Evolutionary conservation across 2,797 vertebrate genomes (phyloP), one percentile per base, ranked within the genome.

Genomic region (Clarias platycephalus): DNA sequence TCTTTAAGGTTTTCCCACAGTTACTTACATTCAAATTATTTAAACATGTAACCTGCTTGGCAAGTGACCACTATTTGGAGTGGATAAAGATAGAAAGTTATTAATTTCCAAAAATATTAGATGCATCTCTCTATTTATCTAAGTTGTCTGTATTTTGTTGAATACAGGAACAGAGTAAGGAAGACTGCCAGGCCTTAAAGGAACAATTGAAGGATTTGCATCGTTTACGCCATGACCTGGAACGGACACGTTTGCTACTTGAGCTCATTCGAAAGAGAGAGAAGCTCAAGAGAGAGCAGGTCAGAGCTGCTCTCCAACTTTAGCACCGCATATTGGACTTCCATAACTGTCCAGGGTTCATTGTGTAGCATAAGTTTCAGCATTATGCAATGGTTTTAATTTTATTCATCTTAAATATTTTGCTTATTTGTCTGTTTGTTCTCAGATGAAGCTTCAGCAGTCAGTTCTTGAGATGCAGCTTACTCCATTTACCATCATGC

Each of bases 181-280:
- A 97, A 91, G 95, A 96, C 75, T 95, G 95, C 88, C 93, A 96
- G 86, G 95, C 94, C 0, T 94, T 98, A 90, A 98, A 97, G 86
- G 97, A 98, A 90, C 97, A 99, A 92, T 90, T 99, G 77, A 99
- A 99, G 89, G 97, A 97, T 85, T 99, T 97, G 97, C 98, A 99
- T 89, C 95, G 98, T 86, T 95, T 99, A 28, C 95, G 98, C 5
- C 98, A 99, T 0, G 97, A 99, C 91, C 95, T 99, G 86, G 98
- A 99, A 91, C 94, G 98, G n/a, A 96, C 98, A 0, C 96, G 98
- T 2, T 92, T 99, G 77, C 93, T 99, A 85, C 95, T 99, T 71
- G 98, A 99, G 92, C 97, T 99, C 53, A 97, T 99, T 91, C 95
- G 98, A 86, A 99, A 99, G 90, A 94, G 98, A 53, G 98, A 99